Evolutionary conservation across 2,113 vertebrate genomes (phyloP).

Genomic region (Petroica traversi): DNA sequence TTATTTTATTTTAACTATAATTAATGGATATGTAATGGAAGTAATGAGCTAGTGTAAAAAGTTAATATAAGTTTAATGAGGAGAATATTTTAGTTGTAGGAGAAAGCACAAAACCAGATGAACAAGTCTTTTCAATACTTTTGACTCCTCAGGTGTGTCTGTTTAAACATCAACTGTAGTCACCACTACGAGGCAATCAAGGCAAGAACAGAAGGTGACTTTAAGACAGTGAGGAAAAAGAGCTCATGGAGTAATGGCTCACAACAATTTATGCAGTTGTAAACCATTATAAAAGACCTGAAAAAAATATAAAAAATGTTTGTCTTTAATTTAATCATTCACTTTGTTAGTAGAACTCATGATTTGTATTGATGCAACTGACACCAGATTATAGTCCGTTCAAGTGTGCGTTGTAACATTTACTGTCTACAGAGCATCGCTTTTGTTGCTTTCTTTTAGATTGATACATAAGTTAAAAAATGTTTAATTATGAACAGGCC

Average conservation of each 20-base stretch:
- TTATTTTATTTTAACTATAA: constrained; percentile 66
- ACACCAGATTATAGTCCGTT: not conserved
- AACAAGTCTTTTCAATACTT: not conserved
- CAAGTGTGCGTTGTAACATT: not conserved
- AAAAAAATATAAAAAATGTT: not conserved
- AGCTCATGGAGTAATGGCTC: not conserved
- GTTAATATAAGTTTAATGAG: constrained; percentile 42
- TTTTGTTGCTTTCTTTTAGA: not conserved
- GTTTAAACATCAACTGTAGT: not conserved
- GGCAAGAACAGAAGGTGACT: not conserved
- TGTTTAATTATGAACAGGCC: not conserved
- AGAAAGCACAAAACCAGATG: not conserved
- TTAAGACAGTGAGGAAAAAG: not conserved
- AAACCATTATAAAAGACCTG: not conserved
- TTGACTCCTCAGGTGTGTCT: not conserved
- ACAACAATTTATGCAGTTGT: not conserved
- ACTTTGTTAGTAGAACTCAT: not conserved
- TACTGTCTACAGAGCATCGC: not conserved
- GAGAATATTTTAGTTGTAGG: not conserved
- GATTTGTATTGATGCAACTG: not conserved
- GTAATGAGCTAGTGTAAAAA: constrained; percentile 61
- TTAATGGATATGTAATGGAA: constrained; percentile 60
- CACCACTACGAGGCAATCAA: not conserved
- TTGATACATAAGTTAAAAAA: fast-evolving
- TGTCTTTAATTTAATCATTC: not conserved